Conservation (phyloP, 2,113 vertebrate species). For the Peromyscus californicus region DNA sequence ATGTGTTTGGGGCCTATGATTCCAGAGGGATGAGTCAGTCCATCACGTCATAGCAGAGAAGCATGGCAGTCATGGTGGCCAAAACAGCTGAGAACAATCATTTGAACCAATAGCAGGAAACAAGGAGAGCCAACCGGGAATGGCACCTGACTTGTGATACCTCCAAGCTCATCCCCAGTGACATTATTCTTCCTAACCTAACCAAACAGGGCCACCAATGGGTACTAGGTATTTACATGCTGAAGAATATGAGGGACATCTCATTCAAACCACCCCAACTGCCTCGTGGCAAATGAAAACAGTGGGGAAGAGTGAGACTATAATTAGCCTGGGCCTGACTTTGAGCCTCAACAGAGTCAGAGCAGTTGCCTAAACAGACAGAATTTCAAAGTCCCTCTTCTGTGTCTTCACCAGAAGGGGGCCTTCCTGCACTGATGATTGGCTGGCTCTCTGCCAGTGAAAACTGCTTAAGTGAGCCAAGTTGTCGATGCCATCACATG, state of each 20-base stretch:
- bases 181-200: neutral
- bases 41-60: neutral
- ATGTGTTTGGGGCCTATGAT: neutral
- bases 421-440: neutral
- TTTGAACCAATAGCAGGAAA: neutral
- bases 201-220: neutral
- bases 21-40: neutral
- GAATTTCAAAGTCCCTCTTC: neutral
- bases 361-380: neutral
- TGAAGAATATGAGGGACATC: neutral
- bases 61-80: neutral
- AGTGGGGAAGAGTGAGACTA: neutral
- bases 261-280: neutral
- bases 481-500: neutral
- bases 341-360: neutral
- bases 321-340: neutral
- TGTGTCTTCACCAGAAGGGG: neutral
- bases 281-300: neutral
- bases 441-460: neutral
- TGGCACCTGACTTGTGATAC: neutral
- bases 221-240: too few species aligned
- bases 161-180: neutral
- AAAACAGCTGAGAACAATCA: neutral
- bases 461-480: constrained; percentile 8
- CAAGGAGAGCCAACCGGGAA: neutral